Evolutionary conservation across 92 coral and sea anemone species (phyloP).

Genomic region (Zoanthus sociatus): DNA sequence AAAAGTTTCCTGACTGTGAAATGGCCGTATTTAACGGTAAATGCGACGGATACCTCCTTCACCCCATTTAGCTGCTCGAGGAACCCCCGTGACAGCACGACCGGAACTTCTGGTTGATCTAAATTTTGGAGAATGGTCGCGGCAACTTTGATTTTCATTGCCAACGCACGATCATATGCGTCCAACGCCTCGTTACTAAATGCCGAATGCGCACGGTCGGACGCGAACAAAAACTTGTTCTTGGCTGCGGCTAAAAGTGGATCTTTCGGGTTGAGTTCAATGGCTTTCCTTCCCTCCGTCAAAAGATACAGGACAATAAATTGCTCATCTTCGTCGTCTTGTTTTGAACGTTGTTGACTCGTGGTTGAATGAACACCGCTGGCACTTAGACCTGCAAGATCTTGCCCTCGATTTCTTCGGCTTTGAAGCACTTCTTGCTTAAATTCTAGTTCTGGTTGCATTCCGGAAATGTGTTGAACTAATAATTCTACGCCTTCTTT

Average conservation of each 20-base stretch:
- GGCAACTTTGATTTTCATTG: conserved; percentile 76
- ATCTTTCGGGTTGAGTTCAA: conserved; percentile 56
- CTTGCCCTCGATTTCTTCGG: conserved; percentile 33
- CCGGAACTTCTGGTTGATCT: conserved; percentile 70
- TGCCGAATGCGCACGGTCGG: conserved; percentile 66
- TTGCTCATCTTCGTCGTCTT: conserved; percentile 66
- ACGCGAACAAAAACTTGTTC: conserved; percentile 60
- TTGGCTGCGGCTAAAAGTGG: conserved; percentile 60
- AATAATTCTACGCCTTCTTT: conserved; percentile 71
- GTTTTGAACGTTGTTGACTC: conserved; percentile 33
- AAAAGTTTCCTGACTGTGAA: conserved; percentile 57
- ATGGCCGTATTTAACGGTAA: conserved; percentile 67
- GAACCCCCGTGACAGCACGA: conserved; percentile 69
- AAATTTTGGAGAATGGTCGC: conserved; percentile 66
- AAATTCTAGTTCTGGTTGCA: conserved; percentile 48
- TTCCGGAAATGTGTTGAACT: conserved; percentile 58
- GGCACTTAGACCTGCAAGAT: conserved; percentile 41
- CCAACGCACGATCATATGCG: conserved; percentile 66
- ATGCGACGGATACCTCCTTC: conserved; percentile 72
- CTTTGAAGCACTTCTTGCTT: conserved; percentile 45
- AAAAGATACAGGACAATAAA: conserved; percentile 67
- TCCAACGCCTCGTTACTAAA: conserved; percentile 71
- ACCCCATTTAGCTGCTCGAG: conserved; percentile 73
- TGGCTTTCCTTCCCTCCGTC: conserved; percentile 57
- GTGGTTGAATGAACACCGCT: conserved; percentile 56